These are phyloP conservation scores for Marisa cornuarietis DNA, from an alignment of 1,140 invertebrate species.

Conservation along the genomic window DNA sequence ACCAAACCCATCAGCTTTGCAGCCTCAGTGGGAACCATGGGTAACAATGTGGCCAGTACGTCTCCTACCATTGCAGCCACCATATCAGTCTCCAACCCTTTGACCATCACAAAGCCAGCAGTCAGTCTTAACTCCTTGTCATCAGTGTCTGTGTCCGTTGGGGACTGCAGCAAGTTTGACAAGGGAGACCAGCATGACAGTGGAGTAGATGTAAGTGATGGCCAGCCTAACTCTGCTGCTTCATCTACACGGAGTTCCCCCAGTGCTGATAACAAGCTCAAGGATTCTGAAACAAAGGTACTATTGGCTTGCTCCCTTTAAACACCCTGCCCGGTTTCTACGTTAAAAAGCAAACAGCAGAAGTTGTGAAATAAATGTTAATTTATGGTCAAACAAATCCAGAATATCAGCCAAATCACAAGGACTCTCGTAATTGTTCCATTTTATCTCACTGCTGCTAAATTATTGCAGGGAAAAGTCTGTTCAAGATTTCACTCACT, in stretches of 20 bases:
- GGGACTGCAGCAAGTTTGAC: constrained; percentile 50
- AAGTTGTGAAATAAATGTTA: neutral
- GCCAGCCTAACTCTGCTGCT: constrained; percentile 65
- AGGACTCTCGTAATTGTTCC: too few species aligned
- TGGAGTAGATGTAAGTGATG: constrained; percentile 69
- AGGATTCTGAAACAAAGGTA: constrained; percentile 50
- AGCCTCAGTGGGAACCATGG: constrained; percentile 27
- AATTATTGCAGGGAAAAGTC: too few species aligned
- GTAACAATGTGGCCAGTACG: neutral
- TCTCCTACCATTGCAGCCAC: neutral
- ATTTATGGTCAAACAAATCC: too few species aligned
- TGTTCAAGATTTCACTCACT: too few species aligned
- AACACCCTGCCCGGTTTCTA: too few species aligned
- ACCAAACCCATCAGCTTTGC: constrained; percentile 79
- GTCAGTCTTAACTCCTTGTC: constrained; percentile 12
- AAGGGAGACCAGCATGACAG: constrained; percentile 68
- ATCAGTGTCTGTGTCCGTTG: constrained; percentile 27
- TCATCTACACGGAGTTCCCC: constrained; percentile 69
- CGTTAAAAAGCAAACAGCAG: neutral
- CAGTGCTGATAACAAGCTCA: constrained; percentile 64
- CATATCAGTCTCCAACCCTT: constrained; percentile 1
- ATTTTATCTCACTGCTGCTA: too few species aligned
- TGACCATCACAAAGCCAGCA: constrained; percentile 8
- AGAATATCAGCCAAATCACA: too few species aligned
- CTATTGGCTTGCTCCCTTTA: constrained; percentile 9